These are phyloP conservation scores for Mycogona germanica DNA, from an alignment of 2,888 invertebrate genomes.

Conservation along the genomic window DNA sequence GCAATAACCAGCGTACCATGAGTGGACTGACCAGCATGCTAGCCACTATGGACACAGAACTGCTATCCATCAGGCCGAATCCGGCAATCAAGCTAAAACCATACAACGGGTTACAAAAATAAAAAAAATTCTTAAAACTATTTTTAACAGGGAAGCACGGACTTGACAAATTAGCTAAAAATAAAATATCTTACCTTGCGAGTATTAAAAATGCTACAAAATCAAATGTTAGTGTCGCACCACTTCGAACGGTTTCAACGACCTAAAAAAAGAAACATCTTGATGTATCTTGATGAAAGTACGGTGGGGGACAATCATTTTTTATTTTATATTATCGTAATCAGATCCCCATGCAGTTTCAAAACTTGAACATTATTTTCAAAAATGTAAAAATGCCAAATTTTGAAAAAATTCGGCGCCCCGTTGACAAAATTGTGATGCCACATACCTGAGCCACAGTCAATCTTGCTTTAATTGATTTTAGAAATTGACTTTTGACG, in stretches of 20 bases:
- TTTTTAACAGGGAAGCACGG: slow-evolving; percentile 5
- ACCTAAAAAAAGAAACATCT: too few relatives aligned
- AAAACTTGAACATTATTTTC: too few relatives aligned
- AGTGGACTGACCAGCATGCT: slow-evolving; percentile 70
- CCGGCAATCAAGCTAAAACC: slow-evolving; percentile 55
- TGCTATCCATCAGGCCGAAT: slow-evolving; percentile 59
- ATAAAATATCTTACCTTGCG: slow-evolving; percentile 47
- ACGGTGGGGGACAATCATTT: too few relatives aligned
- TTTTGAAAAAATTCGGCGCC: too few relatives aligned
- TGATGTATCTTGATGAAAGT: too few relatives aligned
- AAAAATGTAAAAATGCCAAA: too few relatives aligned
- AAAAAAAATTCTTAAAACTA: slow-evolving; percentile 4
- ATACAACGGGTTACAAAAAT: slow-evolving; percentile 21
- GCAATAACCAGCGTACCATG: slow-evolving; percentile 43
- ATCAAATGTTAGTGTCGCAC: slow-evolving; percentile 61
- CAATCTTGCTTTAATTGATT: slow-evolving; percentile 50
- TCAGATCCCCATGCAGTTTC: too few relatives aligned
- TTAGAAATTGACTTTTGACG: slow-evolving; percentile 41
- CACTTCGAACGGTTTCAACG: slow-evolving; percentile 51
- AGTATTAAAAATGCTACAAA: slow-evolving; percentile 55
- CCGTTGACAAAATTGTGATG: too few relatives aligned
- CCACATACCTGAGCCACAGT: slow-evolving; percentile 49
- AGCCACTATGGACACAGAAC: slow-evolving; percentile 57
- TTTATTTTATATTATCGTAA: too few relatives aligned
- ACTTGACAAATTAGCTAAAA: slow-evolving; percentile 6